Base-by-base conservation (phyloP, 2,113 vertebrate genomes). In the Oplegnathus fasciatus region DNA sequence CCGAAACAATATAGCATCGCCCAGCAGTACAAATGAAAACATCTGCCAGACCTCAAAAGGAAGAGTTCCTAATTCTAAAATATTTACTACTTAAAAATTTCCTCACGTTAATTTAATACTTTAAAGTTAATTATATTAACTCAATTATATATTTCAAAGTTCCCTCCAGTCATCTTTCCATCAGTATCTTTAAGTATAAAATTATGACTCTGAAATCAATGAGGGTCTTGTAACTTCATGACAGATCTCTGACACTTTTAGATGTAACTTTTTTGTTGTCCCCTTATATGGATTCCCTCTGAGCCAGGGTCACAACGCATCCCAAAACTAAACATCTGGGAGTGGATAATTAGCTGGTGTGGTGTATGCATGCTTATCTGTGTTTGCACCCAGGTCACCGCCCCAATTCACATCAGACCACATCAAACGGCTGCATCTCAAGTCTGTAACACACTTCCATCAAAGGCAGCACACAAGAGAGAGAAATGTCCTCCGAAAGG, bases 391-490 rank as follows among this genome's bases (percentile, higher is more conserved):
- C 75, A 80, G 80, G 89, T 88, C 82, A 81, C 78, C 85, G 80
- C 82, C 71, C 76, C 72, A 86, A 66, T 80, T 85, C 86, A 71
- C 84, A 91, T 88, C 58, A 75, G 74, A 68, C 75, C 81, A 86
- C 88, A 88, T 92, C 91, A 93, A 94, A 92, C 42, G 7, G 58
- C 78, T 73, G 61, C 80, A 83, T 85, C 87, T 84, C 83, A 54
- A 87, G 83, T 82, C 87, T 85, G 87, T 93, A 91, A 94, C 93
- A 93, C 83, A 88, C 89, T 93, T 94, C 92, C 88, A 92, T 94
- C 90, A 91, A 91, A 93, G 80, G 87, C 77, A 46, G 82, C 80
- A 79, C 77, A 64, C 65, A 37, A 78, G 84, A 87, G 86, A 86
- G 75, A 66, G 85, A 81, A 42, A 75, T 82, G 64, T 86, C 82